phyloP scores from a whole-genome alignment of 2,797 vertebrate species.

The Enteromius mattozi region DNA sequence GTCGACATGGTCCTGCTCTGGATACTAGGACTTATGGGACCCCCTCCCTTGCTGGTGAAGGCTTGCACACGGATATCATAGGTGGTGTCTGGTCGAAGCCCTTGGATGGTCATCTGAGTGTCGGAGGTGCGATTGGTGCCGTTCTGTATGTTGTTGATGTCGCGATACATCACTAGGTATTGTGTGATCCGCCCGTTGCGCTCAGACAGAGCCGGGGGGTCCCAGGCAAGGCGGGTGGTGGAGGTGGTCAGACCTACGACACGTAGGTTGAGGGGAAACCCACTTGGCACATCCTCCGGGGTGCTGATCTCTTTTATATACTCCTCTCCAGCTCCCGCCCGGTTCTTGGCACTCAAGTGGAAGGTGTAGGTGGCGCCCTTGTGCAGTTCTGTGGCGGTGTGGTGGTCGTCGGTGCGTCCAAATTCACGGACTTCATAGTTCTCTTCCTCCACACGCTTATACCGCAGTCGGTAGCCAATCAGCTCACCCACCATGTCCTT shows the following conservation, averaged over 20 bases:
- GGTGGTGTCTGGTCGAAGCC: slow-evolving; percentile 91
- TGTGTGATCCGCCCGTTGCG: slow-evolving; percentile 89
- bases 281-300: slow-evolving; percentile 85
- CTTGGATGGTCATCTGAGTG: slow-evolving; percentile 79
- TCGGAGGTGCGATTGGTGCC: slow-evolving; percentile 82
- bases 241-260: slow-evolving; percentile 90
- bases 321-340: slow-evolving; percentile 90
- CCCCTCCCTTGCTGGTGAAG: slow-evolving; percentile 89
- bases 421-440: slow-evolving; percentile 86
- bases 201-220: slow-evolving; percentile 86
- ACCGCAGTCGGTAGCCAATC: slow-evolving; percentile 91
- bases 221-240: slow-evolving; percentile 89
- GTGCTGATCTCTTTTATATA: slow-evolving; percentile 92
- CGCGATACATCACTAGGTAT: slow-evolving; percentile 90
- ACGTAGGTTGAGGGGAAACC: slow-evolving; percentile 90
- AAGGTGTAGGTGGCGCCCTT: slow-evolving; percentile 93
- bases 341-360: slow-evolving; percentile 90
- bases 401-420: slow-evolving; percentile 88
- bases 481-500: slow-evolving; percentile 93
- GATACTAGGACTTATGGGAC: slow-evolving; percentile 94
- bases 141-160: slow-evolving; percentile 94
- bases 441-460: slow-evolving; percentile 87
- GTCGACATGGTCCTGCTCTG: slow-evolving; percentile 95
- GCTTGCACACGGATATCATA: slow-evolving; percentile 93
- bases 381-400: slow-evolving; percentile 91